Percentiles rank a stretch among this genome's conserved stretches.
Conservation (phyloP, 2,888 invertebrate genomes). For the Tyria jacobaeae region DNA sequence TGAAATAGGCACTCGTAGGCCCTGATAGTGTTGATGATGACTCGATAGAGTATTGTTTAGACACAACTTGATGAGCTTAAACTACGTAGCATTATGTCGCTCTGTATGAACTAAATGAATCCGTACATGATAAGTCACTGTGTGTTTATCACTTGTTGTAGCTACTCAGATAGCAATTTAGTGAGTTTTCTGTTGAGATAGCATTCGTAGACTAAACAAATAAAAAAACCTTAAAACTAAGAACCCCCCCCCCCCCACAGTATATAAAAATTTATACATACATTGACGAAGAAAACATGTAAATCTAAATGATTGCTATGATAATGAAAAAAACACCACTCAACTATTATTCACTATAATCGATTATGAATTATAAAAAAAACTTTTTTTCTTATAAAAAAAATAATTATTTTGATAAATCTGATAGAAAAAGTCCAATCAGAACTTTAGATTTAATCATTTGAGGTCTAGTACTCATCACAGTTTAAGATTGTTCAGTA, state of each 20-base stretch:
- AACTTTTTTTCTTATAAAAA: too few species aligned
- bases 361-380: too few species aligned
- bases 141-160: not conserved
- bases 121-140: not conserved
- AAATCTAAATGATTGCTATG: not conserved
- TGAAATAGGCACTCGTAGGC: slow-evolving; percentile 20
- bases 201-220: slow-evolving; percentile 22
- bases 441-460: not conserved
- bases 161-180: slow-evolving; percentile 2
- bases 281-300: not conserved
- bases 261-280: not conserved
- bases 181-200: slow-evolving; percentile 2
- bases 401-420: too few species aligned
- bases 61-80: slow-evolving; percentile 53
- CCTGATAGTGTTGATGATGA: slow-evolving; percentile 30
- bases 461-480: not conserved
- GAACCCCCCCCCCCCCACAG: not conserved
- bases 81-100: slow-evolving; percentile 34
- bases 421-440: not conserved
- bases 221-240: slow-evolving; percentile 22
- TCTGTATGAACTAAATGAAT: slow-evolving; percentile 21
- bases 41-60: slow-evolving; percentile 30
- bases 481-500: not conserved
- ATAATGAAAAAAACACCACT: not conserved
- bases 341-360: not conserved